phyloP scores from a whole-genome alignment of 2,113 vertebrate genomes.

The Microtus montanus region DNA sequence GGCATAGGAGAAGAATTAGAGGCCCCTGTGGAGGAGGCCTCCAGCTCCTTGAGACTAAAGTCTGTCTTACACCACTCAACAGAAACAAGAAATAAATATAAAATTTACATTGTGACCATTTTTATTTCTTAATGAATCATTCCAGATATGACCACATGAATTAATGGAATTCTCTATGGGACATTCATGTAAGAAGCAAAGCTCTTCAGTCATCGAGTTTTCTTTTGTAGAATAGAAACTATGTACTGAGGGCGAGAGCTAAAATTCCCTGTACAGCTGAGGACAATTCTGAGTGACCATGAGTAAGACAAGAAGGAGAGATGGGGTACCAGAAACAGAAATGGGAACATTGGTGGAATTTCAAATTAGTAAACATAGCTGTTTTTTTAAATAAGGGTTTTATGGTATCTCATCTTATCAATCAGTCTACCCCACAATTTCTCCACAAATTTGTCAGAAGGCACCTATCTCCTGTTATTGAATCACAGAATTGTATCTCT shows the following conservation, averaged over 20 bases:
- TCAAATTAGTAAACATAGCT: background rate
- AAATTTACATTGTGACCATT: background rate
- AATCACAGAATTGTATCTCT: background rate
- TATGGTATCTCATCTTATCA: conserved; percentile 6
- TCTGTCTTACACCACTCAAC: conserved; percentile 27
- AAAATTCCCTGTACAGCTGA: background rate
- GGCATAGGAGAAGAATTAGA: conserved; percentile 44
- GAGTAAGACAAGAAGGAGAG: background rate
- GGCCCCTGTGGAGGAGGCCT: background rate
- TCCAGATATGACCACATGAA: background rate
- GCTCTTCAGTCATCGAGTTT: background rate
- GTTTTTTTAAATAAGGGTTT: background rate
- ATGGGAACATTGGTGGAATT: background rate
- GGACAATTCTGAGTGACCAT: background rate
- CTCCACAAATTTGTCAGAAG: background rate
- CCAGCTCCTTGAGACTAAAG: conserved; percentile 21
- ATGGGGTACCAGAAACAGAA: background rate
- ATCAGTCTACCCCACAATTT: background rate
- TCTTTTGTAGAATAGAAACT: background rate
- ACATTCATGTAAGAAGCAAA: background rate
- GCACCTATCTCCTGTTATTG: background rate
- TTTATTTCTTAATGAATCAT: conserved; percentile 29
- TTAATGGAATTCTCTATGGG: background rate
- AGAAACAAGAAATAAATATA: conserved; percentile 21
- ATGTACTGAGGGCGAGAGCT: conserved; percentile 13